A percentile compares a stretch with the other conserved stretches of the same genome.
These are phyloP conservation scores for Zophobas morio DNA, from an alignment of 1,140 invertebrate species.

Conservation along the genomic window DNA sequence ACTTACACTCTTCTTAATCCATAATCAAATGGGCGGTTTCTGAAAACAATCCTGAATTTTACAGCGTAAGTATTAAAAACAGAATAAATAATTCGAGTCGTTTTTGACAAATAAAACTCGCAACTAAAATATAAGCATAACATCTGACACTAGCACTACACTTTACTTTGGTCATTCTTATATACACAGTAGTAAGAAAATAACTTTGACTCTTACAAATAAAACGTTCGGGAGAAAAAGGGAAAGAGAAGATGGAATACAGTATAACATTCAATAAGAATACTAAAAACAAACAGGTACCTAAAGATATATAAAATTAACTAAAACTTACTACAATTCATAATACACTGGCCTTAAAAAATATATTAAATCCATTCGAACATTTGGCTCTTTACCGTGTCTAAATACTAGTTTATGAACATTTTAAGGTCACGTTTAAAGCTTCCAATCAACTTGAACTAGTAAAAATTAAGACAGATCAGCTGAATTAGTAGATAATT, in stretches of 20 bases:
- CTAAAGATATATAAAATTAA: background rate
- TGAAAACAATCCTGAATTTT: constrained; percentile 28
- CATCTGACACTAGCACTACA: constrained; percentile 9
- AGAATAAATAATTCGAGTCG: no score
- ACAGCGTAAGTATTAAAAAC: constrained; percentile 14
- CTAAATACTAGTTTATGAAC: constrained; percentile 6
- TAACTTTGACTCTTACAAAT: constrained; percentile 22
- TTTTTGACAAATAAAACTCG: no score
- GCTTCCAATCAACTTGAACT: constrained; percentile 9
- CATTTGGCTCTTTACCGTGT: background rate
- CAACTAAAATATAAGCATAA: background rate
- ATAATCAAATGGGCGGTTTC: background rate
- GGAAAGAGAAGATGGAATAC: background rate
- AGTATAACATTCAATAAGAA: background rate
- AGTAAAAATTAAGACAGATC: constrained; percentile 23
- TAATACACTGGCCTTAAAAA: constrained; percentile 4
- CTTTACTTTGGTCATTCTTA: constrained; percentile 25
- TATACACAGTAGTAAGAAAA: constrained; percentile 28
- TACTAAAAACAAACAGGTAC: constrained; percentile 12
- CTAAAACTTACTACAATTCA: background rate
- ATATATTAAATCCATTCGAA: background rate
- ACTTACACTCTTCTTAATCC: constrained; percentile 23
- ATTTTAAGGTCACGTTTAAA: constrained; percentile 17
- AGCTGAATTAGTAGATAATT: constrained; percentile 40
- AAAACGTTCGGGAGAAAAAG: background rate